A percentile compares a stretch with the other conserved stretches of the same genome.
phyloP scores from a whole-genome alignment of 2,888 invertebrate species.

The Folsomia candida region DNA sequence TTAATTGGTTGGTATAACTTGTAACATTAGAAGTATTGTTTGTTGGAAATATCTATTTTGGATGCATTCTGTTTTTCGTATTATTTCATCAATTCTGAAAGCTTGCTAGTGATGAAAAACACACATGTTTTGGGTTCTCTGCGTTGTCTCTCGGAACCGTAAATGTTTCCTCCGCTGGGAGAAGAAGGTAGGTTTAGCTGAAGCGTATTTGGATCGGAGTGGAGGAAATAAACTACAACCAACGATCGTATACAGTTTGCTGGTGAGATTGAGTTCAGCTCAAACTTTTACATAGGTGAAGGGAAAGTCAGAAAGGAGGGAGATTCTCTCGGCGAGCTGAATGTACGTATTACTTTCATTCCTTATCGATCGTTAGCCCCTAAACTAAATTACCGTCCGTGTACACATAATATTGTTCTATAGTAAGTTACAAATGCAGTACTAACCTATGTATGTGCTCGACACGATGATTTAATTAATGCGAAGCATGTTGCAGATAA shows the following conservation, averaged over 20 bases:
- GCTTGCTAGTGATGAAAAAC: neutral
- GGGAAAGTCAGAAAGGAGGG: neutral
- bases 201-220: neutral
- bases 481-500: too few species aligned
- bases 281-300: neutral
- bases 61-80: neutral
- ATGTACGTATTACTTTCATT: neutral
- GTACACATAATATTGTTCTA: too few species aligned
- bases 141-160: neutral
- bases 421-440: too few species aligned
- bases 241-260: too few species aligned
- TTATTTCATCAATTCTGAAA: neutral
- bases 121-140: neutral
- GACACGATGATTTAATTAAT: too few species aligned
- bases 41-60: too few species aligned
- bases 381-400: neutral
- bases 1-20: too few species aligned
- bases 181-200: conserved; percentile 1
- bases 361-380: neutral
- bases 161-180: neutral
- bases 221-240: neutral
- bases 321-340: neutral
- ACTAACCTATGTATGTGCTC: too few species aligned
- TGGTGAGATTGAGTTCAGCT: neutral
- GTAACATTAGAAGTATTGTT: too few species aligned